Conservation (phyloP, 2,888 invertebrate species). For the Amiota communis region DNA sequence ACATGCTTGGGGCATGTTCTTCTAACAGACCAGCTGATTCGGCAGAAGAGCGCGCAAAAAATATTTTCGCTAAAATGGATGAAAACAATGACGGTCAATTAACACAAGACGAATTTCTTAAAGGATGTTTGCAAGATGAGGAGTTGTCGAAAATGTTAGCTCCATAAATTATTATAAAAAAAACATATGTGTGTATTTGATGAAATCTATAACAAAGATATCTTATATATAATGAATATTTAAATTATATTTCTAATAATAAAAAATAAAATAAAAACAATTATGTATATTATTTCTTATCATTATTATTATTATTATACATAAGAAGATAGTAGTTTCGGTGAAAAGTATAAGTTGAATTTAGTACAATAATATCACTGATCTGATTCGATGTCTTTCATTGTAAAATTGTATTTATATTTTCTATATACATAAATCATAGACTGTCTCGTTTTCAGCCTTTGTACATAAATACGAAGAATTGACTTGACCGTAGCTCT, state of each 20-base stretch:
- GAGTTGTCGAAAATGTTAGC: slow-evolving; percentile 95
- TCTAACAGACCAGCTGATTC: slow-evolving; percentile 96
- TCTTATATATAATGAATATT: slow-evolving; percentile 57
- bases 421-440: too few relatives aligned
- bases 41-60: slow-evolving; percentile 97
- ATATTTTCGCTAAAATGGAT: slow-evolving; percentile 99
- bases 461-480: too few relatives aligned
- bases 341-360: too few relatives aligned
- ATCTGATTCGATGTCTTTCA: too few relatives aligned
- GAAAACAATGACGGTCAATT: slow-evolving; percentile 99
- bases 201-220: slow-evolving; percentile 66
- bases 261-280: too few relatives aligned
- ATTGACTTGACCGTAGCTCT: too few relatives aligned
- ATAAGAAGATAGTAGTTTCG: too few relatives aligned
- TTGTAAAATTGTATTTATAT: too few relatives aligned
- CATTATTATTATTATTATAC: too few relatives aligned
- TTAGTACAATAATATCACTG: too few relatives aligned
- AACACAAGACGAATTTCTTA: slow-evolving; percentile 97
- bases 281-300: too few relatives aligned
- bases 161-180: slow-evolving; percentile 79
- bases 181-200: slow-evolving; percentile 67
- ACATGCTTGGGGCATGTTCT: slow-evolving; percentile 98
- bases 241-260: slow-evolving; percentile 69
- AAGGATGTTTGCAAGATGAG: slow-evolving; percentile 97
- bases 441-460: too few relatives aligned